Percentiles rank a stretch among this genome's conserved stretches.
These are phyloP conservation scores for Campaea margaritaria DNA, from an alignment of 2,888 invertebrate species.

Conservation along the genomic window DNA sequence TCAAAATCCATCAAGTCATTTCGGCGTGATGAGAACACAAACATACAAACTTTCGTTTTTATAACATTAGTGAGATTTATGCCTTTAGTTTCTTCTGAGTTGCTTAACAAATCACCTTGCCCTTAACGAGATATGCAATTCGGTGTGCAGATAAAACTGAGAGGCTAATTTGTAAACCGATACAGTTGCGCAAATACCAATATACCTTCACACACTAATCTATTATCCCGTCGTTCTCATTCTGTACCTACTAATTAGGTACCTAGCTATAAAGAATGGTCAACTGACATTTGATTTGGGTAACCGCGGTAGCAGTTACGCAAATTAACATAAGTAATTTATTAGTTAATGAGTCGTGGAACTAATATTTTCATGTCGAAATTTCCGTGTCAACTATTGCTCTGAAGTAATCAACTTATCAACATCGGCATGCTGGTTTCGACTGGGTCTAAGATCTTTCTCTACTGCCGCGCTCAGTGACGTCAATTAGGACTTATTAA, in stretches of 20 bases:
- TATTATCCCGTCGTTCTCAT: constrained; percentile 27
- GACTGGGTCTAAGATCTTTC: not conserved
- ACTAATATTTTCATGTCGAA: constrained; percentile 20
- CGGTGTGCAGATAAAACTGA: constrained; percentile 65
- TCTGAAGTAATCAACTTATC: not conserved
- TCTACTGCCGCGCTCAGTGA: too few species aligned
- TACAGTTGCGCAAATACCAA: constrained; percentile 62
- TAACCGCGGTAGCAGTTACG: constrained; percentile 32
- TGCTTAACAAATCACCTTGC: constrained; percentile 39
- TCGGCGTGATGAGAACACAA: too few species aligned
- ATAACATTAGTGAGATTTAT: too few species aligned
- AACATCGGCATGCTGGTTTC: not conserved
- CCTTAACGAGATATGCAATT: constrained; percentile 62
- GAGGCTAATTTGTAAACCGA: constrained; percentile 68
- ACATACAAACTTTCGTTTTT: too few species aligned
- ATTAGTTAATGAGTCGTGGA: constrained; percentile 12
- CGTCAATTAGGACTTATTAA: too few species aligned
- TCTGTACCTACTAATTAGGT: constrained; percentile 20
- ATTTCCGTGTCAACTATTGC: constrained; percentile 2
- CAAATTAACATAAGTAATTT: constrained; percentile 22
- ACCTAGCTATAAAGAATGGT: constrained; percentile 24
- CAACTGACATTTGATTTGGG: constrained; percentile 32
- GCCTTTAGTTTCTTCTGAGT: not conserved
- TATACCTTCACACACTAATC: constrained; percentile 39
- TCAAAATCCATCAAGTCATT: too few species aligned